phyloP scores from a whole-genome alignment of 2,888 invertebrate species.

The Hirtodrosophila duncani region DNA sequence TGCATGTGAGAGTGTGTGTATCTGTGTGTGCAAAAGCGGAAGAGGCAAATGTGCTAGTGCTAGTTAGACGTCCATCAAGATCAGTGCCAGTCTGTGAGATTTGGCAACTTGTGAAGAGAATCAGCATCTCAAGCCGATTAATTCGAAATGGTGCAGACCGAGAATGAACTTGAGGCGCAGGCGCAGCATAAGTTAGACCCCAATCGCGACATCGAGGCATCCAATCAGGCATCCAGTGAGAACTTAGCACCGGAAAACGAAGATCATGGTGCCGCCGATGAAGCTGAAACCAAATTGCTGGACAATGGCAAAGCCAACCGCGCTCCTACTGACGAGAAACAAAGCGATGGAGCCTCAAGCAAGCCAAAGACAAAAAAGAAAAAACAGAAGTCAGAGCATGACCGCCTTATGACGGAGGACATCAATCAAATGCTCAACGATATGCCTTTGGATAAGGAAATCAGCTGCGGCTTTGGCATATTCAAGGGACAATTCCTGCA shows the following conservation, averaged over 20 bases:
- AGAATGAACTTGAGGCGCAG: slow-evolving; percentile 24
- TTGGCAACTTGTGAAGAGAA: too few species aligned
- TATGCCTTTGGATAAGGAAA: slow-evolving; percentile 81
- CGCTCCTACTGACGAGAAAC: background rate
- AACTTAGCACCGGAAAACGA: too few species aligned
- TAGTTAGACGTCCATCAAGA: slow-evolving; percentile 3
- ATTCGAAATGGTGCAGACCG: slow-evolving; percentile 49
- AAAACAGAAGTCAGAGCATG: slow-evolving; percentile 65
- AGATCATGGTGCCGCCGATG: too few species aligned
- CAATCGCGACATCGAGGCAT: slow-evolving; percentile 20
- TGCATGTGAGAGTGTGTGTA: slow-evolving; percentile 9
- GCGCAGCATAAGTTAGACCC: slow-evolving; percentile 30
- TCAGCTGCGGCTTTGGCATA: slow-evolving; percentile 83
- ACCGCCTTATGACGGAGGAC: slow-evolving; percentile 74
- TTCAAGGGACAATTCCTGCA: slow-evolving; percentile 81
- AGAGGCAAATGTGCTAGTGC: slow-evolving; percentile 31
- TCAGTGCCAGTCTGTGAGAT: too few species aligned
- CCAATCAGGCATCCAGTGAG: background rate
- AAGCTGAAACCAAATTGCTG: slow-evolving; percentile 58
- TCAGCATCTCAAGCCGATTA: background rate
- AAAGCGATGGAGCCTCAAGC: background rate
- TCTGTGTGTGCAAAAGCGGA: slow-evolving; percentile 19
- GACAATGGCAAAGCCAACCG: slow-evolving; percentile 50
- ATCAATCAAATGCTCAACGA: slow-evolving; percentile 79
- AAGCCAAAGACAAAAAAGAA: slow-evolving; percentile 44